Evolutionary conservation across 2,113 vertebrate genomes (phyloP), one percentile per base, ranked within the genome.

Genomic region (Entomyzon cyanotis): DNA sequence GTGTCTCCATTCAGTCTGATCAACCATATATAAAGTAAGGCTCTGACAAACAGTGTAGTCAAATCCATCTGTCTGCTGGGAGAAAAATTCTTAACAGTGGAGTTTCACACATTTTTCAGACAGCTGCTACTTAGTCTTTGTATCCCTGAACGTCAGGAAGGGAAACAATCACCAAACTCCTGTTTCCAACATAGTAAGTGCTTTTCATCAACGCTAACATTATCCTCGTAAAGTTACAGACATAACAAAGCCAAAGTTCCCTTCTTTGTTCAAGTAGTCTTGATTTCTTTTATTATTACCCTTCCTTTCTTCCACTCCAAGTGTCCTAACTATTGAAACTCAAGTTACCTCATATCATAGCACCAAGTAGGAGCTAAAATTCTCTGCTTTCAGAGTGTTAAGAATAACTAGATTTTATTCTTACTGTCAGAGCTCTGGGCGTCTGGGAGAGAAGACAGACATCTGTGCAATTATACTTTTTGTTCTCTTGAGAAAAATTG

Each of bases 391-490:
- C 52, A 50, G 47, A 84, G 19, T 49, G n/a, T 83, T 92, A 76
- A 65, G 62, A 82, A 60, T 35, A 89, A 73, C 58, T 52, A 53
- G 18, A 81, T 86, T 90, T 91, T 86, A 42, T 90, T 86, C 63
- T 77, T 83, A 21, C 42, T 90, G 52, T 70, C 68, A 49, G 23
- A 93, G 59, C 13, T 77, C 68, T 90, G 64, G 60, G 75, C 0
- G 11, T 70, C 59, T 96, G 55, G 60, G 56, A 90, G 47, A 95
- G 35, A 80, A 95, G 88, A 90, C 50, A 89, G 86, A 67, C 83
- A 87, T 94, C 68, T 92, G 68, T 90, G 79, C 64, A 89, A 94
- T 92, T 94, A 89, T 50, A 60, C 13, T 73, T 90, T 94, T 84
- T 96, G 71, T 92, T 94, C 64, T 70, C n/a, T 86, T 39, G 59